These are phyloP conservation scores for Vulpes lagopus DNA, from an alignment of 2,113 vertebrate genomes.

Conservation along the genomic window DNA sequence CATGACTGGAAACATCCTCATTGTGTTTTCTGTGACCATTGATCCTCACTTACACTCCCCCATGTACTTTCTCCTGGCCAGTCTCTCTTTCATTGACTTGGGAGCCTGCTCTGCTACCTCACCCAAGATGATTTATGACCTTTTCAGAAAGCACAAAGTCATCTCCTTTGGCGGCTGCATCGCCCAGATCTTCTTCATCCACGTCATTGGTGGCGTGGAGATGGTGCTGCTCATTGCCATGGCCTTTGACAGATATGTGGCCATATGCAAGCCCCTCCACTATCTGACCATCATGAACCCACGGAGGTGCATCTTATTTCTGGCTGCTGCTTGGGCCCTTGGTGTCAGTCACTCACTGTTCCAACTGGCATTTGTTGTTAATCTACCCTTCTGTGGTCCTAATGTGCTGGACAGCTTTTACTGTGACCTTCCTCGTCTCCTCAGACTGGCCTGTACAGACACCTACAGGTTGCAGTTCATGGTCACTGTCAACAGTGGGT, in stretches of 20 bases:
- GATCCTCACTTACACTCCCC: slow-evolving; percentile 69
- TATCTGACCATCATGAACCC: not conserved
- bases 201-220: not conserved
- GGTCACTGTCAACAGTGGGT: slow-evolving; percentile 61
- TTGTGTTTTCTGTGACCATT: slow-evolving; percentile 63
- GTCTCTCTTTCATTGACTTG: not conserved
- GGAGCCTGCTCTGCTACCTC: not conserved
- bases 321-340: not conserved
- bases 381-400: not conserved
- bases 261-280: not conserved
- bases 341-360: not conserved
- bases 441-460: slow-evolving; percentile 52
- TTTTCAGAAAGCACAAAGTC: not conserved
- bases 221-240: not conserved
- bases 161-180: not conserved
- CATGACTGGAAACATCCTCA: slow-evolving; percentile 71
- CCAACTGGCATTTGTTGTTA: not conserved
- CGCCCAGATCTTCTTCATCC: not conserved
- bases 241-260: not conserved
- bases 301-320: not conserved
- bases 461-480: slow-evolving; percentile 61
- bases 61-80: slow-evolving; percentile 50
- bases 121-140: not conserved
- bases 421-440: not conserved
- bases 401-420: not conserved